Evolutionary conservation across 2,888 invertebrate species (phyloP).

Genomic region (Atethmia centrago): DNA sequence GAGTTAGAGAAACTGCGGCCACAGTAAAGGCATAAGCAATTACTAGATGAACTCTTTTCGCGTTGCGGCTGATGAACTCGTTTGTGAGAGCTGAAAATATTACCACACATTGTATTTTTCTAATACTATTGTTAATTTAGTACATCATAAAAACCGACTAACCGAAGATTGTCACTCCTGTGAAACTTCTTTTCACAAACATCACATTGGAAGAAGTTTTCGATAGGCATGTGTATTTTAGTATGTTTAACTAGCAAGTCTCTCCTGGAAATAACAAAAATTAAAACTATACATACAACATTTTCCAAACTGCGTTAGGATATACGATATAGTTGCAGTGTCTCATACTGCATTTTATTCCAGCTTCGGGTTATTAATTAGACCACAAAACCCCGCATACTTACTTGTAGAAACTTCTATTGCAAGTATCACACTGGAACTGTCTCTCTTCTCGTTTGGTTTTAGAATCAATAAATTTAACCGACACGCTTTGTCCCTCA

Average conservation of each 20-base stretch:
- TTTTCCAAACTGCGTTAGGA: background rate
- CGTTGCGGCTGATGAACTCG: conserved; percentile 87
- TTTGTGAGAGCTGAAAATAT: conserved; percentile 86
- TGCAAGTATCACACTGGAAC: conserved; percentile 91
- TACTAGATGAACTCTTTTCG: conserved; percentile 78
- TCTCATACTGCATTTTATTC: background rate
- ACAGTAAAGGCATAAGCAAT: conserved; percentile 91
- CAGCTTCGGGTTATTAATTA: background rate
- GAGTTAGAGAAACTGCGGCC: conserved; percentile 91
- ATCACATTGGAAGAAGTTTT: conserved; percentile 89
- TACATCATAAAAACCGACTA: conserved; percentile 45
- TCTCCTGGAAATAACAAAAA: conserved; percentile 84
- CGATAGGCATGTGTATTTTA: conserved; percentile 90
- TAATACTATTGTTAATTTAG: conserved; percentile 12
- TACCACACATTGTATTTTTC: conserved; percentile 15
- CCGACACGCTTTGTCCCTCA: conserved; percentile 85
- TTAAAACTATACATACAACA: background rate
- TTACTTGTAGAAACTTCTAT: conserved; percentile 91
- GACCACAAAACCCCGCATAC: conserved; percentile 19
- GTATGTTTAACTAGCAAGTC: conserved; percentile 92
- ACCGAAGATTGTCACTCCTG: conserved; percentile 90
- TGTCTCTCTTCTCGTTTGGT: conserved; percentile 76
- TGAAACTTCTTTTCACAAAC: conserved; percentile 91
- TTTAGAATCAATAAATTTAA: conserved; percentile 80
- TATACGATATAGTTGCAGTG: background rate